Base-by-base conservation (phyloP, 2,888 invertebrate genomes). In the Hypena proboscidalis region DNA sequence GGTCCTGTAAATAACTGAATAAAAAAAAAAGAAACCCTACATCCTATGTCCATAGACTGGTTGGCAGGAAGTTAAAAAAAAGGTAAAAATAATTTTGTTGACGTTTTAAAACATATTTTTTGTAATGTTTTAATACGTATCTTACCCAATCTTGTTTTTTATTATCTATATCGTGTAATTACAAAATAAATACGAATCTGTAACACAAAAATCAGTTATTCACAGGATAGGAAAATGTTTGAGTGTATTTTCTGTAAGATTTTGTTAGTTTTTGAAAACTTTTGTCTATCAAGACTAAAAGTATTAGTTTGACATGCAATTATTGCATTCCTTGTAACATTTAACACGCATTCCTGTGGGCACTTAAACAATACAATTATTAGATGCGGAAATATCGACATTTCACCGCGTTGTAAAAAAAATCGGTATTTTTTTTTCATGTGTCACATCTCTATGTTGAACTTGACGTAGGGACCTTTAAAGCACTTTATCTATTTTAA, bases 271-370 rank as follows among this genome's bases (percentile, higher is more conserved):
- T 39, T 38, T 36, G 31, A 13, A 41, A 42, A 41, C 57, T 53
- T 58, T 55, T 37, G 46, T 52, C 63, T 63, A 63, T 64, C 34
- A 47, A 59, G 59, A 54, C 58, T 66, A 60, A 68, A 66, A 65
- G 29, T 38, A 27, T 29, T 62, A 67, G 51, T 69, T 74, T 58
- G 70, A 70, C 87, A 88, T 78, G 78, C 82, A 83, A 74, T 74
- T 74, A 67, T 80, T 78, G 79, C 87, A 88, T 85, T 84, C 84
- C 82, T 75, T 72, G 74, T 68, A 79, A 85, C 78, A 83, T 80
- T 73, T 72, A 85, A 87, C 85, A 89, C 77, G 81, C 88, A 90
- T 87, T 87, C 85, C 85, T 81, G 88, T 83, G 83, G 78, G 84
- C 86, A 88, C 83, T 79, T 80, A 82, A 83, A 85, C 78, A 74